phyloP scores from a whole-genome alignment of 2,113 vertebrate species.

The Larimichthys polyactis region DNA sequence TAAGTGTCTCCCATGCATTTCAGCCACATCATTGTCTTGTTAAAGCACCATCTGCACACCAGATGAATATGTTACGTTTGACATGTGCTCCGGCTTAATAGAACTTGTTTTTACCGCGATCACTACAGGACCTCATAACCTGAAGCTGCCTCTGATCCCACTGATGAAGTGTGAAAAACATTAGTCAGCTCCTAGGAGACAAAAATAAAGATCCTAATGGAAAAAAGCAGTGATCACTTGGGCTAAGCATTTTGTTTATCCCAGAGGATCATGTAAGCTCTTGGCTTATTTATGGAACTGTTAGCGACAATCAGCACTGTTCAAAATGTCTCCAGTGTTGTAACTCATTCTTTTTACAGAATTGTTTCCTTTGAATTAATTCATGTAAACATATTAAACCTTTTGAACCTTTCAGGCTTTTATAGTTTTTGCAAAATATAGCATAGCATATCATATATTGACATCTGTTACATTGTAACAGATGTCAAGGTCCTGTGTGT shows the following conservation, averaged over 20 bases:
- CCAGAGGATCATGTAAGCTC: not conserved
- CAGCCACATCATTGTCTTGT: conserved; percentile 5
- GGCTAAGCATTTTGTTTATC: not conserved
- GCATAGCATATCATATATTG: too few relatives aligned
- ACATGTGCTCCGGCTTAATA: not conserved
- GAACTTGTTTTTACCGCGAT: not conserved
- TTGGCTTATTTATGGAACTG: not conserved
- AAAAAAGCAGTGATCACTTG: not conserved
- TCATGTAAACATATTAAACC: too few relatives aligned
- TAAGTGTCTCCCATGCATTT: conserved; percentile 12
- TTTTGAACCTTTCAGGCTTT: too few relatives aligned
- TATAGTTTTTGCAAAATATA: too few relatives aligned
- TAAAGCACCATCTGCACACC: conserved; percentile 35
- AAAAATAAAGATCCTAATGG: not conserved
- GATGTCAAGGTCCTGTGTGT: too few relatives aligned
- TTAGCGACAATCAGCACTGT: not conserved
- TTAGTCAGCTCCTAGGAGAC: not conserved
- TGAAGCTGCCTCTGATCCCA: not conserved
- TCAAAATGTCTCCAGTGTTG: not conserved
- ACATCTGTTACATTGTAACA: too few relatives aligned
- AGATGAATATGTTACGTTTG: conserved; percentile 19
- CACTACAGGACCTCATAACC: not conserved
- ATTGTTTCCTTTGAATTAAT: too few relatives aligned
- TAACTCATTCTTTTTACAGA: too few relatives aligned
- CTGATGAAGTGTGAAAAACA: not conserved